Evolutionary conservation across 1,140 invertebrate species (phyloP).

Genomic region (Penaeus chinensis): DNA sequence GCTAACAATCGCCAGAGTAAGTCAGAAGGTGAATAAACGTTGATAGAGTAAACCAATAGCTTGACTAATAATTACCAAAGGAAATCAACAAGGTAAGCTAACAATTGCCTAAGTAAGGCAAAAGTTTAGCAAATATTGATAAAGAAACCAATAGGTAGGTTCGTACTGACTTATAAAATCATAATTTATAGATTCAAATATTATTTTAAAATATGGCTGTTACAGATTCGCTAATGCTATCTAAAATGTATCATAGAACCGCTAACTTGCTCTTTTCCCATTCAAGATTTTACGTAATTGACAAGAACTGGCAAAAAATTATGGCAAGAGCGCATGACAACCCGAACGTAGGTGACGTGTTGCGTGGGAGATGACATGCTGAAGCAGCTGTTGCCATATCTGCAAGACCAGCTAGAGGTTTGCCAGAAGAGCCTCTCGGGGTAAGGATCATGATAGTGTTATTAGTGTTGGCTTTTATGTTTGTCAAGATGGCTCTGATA

Average conservation of each 20-base stretch:
- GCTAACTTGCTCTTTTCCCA: not conserved
- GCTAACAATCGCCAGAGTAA: conserved; percentile 90
- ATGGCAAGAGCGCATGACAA: conserved; percentile 96
- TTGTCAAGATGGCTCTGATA: not conserved
- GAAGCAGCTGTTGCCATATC: conserved; percentile 90
- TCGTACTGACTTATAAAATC: not conserved
- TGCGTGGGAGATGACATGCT: conserved; percentile 95
- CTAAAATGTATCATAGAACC: not conserved
- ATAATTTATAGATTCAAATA: no score
- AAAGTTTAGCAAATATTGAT: conserved; percentile 70
- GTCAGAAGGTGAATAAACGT: conserved; percentile 76
- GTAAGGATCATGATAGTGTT: conserved; percentile 66
- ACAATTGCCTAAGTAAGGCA: conserved; percentile 93
- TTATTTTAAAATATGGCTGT: no score
- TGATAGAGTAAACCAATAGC: conserved; percentile 92
- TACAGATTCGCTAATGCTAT: not conserved
- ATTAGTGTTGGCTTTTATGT: not conserved
- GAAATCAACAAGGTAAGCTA: conserved; percentile 83
- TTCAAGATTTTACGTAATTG: conserved; percentile 90
- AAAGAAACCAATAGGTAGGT: no score
- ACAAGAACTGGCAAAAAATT: conserved; percentile 98
- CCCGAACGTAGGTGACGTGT: conserved; percentile 92
- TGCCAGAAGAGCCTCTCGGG: conserved; percentile 97
- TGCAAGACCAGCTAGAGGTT: conserved; percentile 96
- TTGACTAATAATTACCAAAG: conserved; percentile 86